A percentile compares a stretch with the other conserved stretches of the same genome.
These are phyloP conservation scores for Scaptomyza cyrtandrae DNA, from an alignment of 2,888 invertebrate genomes.

Conservation along the genomic window DNA sequence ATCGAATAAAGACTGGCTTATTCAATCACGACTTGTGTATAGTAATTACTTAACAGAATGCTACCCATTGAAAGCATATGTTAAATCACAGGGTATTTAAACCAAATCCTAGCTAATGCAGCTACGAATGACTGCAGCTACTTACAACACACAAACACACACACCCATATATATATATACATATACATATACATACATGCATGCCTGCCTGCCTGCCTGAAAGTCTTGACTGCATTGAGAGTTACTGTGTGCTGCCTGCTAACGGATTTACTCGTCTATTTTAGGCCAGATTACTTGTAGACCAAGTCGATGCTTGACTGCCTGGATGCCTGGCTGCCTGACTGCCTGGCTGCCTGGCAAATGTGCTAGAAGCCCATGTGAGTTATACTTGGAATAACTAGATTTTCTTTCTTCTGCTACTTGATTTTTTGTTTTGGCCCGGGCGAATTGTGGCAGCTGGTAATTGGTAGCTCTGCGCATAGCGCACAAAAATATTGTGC, in stretches of 20 bases:
- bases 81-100: slow-evolving; percentile 35
- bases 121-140: slow-evolving; percentile 56
- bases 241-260: slow-evolving; percentile 35
- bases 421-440: slow-evolving; percentile 18
- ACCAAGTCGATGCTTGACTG: slow-evolving; percentile 31
- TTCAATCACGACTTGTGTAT: too few relatives aligned
- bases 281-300: slow-evolving; percentile 57
- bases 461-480: slow-evolving; percentile 61
- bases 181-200: neutral
- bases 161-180: slow-evolving; percentile 1
- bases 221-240: slow-evolving; percentile 12
- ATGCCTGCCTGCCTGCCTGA: neutral
- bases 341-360: slow-evolving; percentile 3
- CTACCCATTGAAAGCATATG: neutral
- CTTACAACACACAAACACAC: slow-evolving; percentile 21
- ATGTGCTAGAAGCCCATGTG: slow-evolving; percentile 50
- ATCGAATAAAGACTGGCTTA: too few relatives aligned
- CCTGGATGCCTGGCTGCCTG: too few relatives aligned
- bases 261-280: slow-evolving; percentile 71
- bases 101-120: slow-evolving; percentile 68
- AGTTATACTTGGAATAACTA: slow-evolving; percentile 29
- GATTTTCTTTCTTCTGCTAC: slow-evolving; percentile 12
- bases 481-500: slow-evolving; percentile 13
- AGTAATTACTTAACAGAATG: too few relatives aligned
- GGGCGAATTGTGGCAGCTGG: slow-evolving; percentile 63